Evolutionary conservation across 2,797 vertebrate species (phyloP), one percentile per base, ranked within the genome.

Genomic region (Sphaeramia orbicularis): DNA sequence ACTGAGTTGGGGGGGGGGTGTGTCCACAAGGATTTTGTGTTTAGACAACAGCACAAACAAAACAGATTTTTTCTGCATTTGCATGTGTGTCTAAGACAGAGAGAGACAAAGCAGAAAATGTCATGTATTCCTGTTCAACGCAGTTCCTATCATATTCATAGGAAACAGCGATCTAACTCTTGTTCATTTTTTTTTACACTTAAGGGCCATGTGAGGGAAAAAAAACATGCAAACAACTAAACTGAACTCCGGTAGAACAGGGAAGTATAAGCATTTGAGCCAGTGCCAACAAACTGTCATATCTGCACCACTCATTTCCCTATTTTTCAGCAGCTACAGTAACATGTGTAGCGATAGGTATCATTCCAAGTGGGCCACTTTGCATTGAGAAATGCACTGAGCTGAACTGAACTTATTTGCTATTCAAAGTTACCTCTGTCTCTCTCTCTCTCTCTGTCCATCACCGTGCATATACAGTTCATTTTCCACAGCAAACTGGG

Each of bases 361-460:
- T 91, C 81, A 8, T 57, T 73, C 70, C 69, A 84, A 86, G 71
- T 72, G 27, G 65, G 61, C 38, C 76, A 51, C 85, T 94, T 95
- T 94, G 92, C 92, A 94, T 94, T 64, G 12, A 65, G 72, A 78
- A 79, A 90, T 76, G 82, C 56, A 63, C 32, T 81, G 55, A 65
- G 24, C 32, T 81, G 80, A 84, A 81, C 76, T 49, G 65, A 67
- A 71, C 77, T 85, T 51, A 91, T 94, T 95, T 92, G 91, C 84
- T 95, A 93, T 93, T 94, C 91, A 91, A 94, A 95, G 71, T 41
- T 62, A 12, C 36, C 74, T 24, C 21, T 24, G 21, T 24, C 4
- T 27, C 24, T 27, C 24, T 27, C 24, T 76, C 65, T 57, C 75
- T 32, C 35, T 62, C 21, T 59, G 49, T 36, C 15, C 54, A 44